Evolutionary conservation across 2,888 invertebrate species (phyloP).

Genomic region (Microctonus aethiopoides): DNA sequence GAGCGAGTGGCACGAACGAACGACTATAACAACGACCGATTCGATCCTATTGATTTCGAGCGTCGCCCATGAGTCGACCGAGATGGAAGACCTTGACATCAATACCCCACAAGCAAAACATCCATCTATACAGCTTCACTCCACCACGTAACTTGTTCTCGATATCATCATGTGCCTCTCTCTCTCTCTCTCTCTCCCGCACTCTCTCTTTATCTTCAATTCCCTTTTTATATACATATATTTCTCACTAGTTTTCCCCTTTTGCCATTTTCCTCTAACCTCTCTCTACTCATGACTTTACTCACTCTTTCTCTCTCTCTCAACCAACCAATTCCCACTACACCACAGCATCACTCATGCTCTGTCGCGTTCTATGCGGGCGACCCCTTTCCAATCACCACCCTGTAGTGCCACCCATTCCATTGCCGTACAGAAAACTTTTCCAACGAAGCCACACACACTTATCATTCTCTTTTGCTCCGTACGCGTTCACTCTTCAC

Average conservation of each 20-base stretch:
- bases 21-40: slow-evolving; percentile 46
- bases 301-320: slow-evolving; percentile 39
- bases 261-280: too few relatives aligned
- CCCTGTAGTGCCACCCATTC: slow-evolving; percentile 25
- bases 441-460: slow-evolving; percentile 9
- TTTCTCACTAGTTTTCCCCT: too few relatives aligned
- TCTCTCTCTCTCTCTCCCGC: slow-evolving; percentile 17
- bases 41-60: slow-evolving; percentile 62
- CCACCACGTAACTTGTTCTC: slow-evolving; percentile 41
- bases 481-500: not conserved
- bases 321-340: slow-evolving; percentile 37
- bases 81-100: slow-evolving; percentile 63
- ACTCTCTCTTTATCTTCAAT: slow-evolving; percentile 17
- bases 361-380: slow-evolving; percentile 37
- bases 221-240: too few relatives aligned
- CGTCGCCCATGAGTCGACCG: slow-evolving; percentile 61
- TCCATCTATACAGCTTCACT: slow-evolving; percentile 51
- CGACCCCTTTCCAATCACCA: slow-evolving; percentile 37
- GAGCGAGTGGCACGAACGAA: not conserved
- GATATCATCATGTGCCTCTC: slow-evolving; percentile 47
- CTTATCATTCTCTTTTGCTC: not conserved
- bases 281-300: slow-evolving; percentile 7
- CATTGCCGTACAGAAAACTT: slow-evolving; percentile 14
- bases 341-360: slow-evolving; percentile 38
- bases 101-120: slow-evolving; percentile 52